A percentile compares a stretch with the other conserved stretches of the same genome.
Evolutionary conservation across 2,113 vertebrate species (phyloP).

Genomic region (Vidua macroura): DNA sequence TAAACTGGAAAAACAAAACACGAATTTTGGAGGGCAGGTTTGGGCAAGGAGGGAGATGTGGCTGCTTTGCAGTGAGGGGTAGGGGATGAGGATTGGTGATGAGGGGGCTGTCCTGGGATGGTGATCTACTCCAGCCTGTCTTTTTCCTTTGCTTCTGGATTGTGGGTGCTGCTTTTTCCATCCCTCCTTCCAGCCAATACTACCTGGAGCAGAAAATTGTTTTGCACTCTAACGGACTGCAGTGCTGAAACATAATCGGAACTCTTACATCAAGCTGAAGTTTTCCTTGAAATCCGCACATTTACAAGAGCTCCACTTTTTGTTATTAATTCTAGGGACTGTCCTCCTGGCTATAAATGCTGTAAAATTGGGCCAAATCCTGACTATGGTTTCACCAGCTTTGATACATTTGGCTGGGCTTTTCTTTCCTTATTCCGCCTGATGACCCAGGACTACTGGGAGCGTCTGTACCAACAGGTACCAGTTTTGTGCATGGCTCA

Average conservation of each 20-base stretch:
- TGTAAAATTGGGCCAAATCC: slow-evolving; percentile 82
- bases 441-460: slow-evolving; percentile 97
- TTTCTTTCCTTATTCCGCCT: slow-evolving; percentile 92
- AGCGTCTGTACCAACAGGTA: slow-evolving; percentile 97
- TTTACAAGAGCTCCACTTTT: neutral
- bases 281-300: neutral
- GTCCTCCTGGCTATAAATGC: slow-evolving; percentile 81
- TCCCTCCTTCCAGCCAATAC: neutral
- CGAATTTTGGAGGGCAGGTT: neutral
- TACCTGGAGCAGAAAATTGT: neutral
- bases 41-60: neutral
- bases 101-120: neutral
- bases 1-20: neutral
- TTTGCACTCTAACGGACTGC: neutral
- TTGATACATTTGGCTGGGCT: slow-evolving; percentile 92
- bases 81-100: neutral
- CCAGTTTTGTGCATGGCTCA: neutral
- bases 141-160: neutral
- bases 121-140: neutral
- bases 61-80: neutral
- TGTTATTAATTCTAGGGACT: slow-evolving; percentile 71
- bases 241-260: neutral
- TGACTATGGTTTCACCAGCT: slow-evolving; percentile 92
- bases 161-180: neutral
- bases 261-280: neutral